A percentile compares a stretch with the other conserved stretches of the same genome.
These are phyloP conservation scores for Gallinago jamesoni DNA, from an alignment of 2,113 vertebrate species.

Conservation along the genomic window DNA sequence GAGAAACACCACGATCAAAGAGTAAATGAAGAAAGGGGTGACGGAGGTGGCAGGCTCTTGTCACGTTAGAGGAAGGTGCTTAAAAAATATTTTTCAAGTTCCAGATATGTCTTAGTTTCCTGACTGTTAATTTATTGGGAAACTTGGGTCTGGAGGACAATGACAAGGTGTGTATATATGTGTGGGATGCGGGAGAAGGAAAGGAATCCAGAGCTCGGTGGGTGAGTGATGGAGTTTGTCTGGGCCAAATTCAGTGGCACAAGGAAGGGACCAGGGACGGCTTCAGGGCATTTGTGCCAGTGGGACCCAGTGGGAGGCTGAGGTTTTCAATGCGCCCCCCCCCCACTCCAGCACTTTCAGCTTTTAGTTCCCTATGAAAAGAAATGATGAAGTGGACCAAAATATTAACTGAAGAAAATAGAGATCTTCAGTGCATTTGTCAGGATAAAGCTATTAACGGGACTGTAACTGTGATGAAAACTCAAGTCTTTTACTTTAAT, in stretches of 20 bases:
- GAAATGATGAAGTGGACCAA: not conserved
- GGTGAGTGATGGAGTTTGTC: not conserved
- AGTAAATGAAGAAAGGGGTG: not conserved
- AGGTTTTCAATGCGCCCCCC: not conserved
- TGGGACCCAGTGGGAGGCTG: not conserved
- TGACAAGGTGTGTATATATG: not conserved
- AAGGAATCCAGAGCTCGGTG: not conserved
- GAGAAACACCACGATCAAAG: not conserved
- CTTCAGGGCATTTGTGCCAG: not conserved
- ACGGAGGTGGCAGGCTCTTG: rapidly evolving
- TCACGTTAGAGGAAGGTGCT: not conserved
- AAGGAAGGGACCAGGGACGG: not conserved
- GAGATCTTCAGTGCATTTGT: not conserved
- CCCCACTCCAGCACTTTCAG: not conserved
- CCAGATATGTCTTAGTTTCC: not conserved
- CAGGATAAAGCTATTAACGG: not conserved
- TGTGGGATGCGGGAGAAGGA: not conserved
- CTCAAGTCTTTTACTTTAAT: not conserved
- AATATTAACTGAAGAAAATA: not conserved
- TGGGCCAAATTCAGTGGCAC: not conserved
- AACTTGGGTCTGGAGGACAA: not conserved
- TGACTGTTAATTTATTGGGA: not conserved
- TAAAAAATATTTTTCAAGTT: not conserved
- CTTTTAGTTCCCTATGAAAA: not conserved
- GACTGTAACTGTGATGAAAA: conserved; percentile 7